These are phyloP conservation scores for Drosophila aff. DNA, from an alignment of 1,140 invertebrate species.

Conservation along the genomic window DNA sequence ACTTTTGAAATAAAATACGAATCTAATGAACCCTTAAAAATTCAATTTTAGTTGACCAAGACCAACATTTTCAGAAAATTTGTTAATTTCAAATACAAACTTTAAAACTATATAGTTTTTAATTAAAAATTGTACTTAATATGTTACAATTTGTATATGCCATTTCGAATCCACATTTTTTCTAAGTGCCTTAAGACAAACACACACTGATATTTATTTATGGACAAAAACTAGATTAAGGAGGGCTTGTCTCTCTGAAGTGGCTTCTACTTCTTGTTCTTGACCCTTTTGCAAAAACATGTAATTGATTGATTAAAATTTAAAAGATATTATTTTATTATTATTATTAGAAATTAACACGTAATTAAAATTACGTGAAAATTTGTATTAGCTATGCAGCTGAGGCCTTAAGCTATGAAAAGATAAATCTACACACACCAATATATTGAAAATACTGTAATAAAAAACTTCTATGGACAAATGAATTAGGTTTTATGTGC, in stretches of 20 bases:
- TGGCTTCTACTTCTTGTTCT: slow-evolving; percentile 6
- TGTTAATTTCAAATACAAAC: too few relatives aligned
- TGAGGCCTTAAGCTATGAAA: too few relatives aligned
- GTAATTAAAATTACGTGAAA: too few relatives aligned
- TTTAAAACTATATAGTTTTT: too few relatives aligned
- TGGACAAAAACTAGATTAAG: neutral
- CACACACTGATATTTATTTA: neutral
- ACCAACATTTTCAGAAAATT: neutral
- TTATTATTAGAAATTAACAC: too few relatives aligned
- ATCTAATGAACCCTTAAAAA: too few relatives aligned
- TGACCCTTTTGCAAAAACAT: neutral
- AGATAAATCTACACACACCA: neutral
- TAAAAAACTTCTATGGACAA: neutral
- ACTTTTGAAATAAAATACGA: neutral
- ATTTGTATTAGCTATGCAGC: too few relatives aligned
- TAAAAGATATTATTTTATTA: too few relatives aligned
- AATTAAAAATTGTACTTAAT: neutral
- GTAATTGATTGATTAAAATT: too few relatives aligned
- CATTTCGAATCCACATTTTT: neutral
- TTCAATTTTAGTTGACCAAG: too few relatives aligned
- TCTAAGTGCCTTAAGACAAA: neutral
- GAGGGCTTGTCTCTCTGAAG: slow-evolving; percentile 9
- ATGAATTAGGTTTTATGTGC: too few relatives aligned
- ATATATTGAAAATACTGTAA: neutral
- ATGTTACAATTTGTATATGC: neutral